A percentile compares a stretch with the other conserved stretches of the same genome.
These are phyloP conservation scores for Vombatus ursinus DNA, from an alignment of 2,113 vertebrate genomes.

Conservation along the genomic window DNA sequence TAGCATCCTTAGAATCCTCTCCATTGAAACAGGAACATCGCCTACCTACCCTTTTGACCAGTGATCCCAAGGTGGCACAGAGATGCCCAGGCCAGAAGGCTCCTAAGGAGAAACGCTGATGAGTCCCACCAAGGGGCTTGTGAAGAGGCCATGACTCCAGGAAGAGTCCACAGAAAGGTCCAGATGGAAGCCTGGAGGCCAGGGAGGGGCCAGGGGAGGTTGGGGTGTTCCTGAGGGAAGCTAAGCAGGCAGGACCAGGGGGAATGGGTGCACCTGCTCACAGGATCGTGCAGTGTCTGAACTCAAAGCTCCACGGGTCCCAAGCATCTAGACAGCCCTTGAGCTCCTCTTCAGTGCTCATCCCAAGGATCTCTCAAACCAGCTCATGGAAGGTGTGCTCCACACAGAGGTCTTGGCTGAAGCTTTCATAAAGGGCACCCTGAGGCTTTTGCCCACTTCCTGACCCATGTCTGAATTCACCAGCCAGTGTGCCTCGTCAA, in stretches of 20 bases:
- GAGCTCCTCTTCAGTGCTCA: not conserved
- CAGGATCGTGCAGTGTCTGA: not conserved
- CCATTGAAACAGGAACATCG: not conserved
- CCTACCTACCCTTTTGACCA: not conserved
- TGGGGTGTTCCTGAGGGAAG: too few relatives aligned
- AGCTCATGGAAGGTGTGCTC: conserved; percentile 69
- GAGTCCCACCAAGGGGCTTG: not conserved
- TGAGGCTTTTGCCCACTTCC: conserved; percentile 40
- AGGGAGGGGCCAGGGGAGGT: too few relatives aligned
- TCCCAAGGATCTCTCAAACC: conserved; percentile 59
- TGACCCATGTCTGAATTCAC: conserved; percentile 24
- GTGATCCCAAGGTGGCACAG: not conserved
- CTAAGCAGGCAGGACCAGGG: too few relatives aligned
- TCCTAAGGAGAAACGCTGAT: not conserved
- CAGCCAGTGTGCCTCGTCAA: conserved; percentile 29
- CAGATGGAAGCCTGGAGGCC: too few relatives aligned
- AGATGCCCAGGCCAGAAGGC: not conserved
- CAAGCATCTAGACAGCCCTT: too few relatives aligned
- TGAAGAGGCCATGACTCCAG: too few relatives aligned
- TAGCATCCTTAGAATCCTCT: not conserved
- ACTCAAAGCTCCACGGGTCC: rapidly evolving
- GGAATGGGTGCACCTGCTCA: not conserved
- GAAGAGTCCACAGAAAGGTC: too few relatives aligned
- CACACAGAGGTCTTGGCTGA: conserved; percentile 70
- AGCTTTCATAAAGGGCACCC: conserved; percentile 60